These are phyloP conservation scores for Drosophila longiperda DNA, from an alignment of 2,888 invertebrate genomes.

Conservation along the genomic window DNA sequence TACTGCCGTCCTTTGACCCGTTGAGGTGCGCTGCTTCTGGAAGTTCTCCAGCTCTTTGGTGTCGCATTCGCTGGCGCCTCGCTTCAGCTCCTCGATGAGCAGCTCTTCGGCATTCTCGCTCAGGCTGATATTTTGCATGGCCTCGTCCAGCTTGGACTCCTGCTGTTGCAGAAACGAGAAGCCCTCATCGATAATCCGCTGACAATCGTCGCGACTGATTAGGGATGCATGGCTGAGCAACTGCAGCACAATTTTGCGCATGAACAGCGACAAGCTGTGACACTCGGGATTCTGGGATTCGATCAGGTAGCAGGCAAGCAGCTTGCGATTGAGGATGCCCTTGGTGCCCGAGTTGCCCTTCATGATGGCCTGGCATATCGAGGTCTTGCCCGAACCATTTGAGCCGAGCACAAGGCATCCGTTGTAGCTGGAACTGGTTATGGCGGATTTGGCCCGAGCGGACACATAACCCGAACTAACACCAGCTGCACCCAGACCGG, in stretches of 20 bases:
- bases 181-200: conserved; percentile 81
- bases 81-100: conserved; percentile 83
- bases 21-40: conserved; percentile 77
- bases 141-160: conserved; percentile 81
- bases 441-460: conserved; percentile 79
- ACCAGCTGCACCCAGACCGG: conserved; percentile 61
- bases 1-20: conserved; percentile 56
- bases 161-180: conserved; percentile 83
- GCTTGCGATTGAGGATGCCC: conserved; percentile 88
- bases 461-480: conserved; percentile 72
- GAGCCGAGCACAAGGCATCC: conserved; percentile 96
- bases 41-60: conserved; percentile 77
- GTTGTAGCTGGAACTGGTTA: conserved; percentile 86
- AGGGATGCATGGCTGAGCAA: conserved; percentile 89
- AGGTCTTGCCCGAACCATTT: conserved; percentile 97
- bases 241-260: conserved; percentile 93
- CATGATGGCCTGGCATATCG: conserved; percentile 91
- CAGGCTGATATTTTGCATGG: conserved; percentile 81
- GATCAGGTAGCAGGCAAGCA: conserved; percentile 95
- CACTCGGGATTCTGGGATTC: conserved; percentile 94
- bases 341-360: conserved; percentile 85
- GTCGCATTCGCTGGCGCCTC: conserved; percentile 75
- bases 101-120: conserved; percentile 84
- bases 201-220: conserved; percentile 79
- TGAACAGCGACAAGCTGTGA: conserved; percentile 93